A percentile compares a stretch with the other conserved stretches of the same genome.
These are phyloP conservation scores for Amphiura filiformis DNA, from an alignment of 35 echinoderm and acorn worm species.

Conservation along the genomic window DNA sequence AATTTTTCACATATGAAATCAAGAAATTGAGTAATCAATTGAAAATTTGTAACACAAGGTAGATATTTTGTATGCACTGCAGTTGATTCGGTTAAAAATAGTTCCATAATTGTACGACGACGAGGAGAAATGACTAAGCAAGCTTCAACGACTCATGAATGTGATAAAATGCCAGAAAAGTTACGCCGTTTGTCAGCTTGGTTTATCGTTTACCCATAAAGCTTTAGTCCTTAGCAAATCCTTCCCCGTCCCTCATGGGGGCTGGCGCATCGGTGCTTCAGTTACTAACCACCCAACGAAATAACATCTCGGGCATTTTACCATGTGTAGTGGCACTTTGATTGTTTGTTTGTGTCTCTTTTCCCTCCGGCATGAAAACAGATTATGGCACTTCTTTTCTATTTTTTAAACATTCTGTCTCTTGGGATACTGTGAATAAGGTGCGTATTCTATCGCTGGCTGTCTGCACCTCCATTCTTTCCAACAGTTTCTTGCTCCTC, in stretches of 20 bases:
- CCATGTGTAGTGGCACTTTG: neutral
- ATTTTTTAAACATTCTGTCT: neutral
- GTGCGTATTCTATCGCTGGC: neutral
- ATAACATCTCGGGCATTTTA: neutral
- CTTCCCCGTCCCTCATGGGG: neutral
- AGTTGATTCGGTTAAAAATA: too few relatives aligned
- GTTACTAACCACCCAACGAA: neutral
- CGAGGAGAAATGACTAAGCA: too few relatives aligned
- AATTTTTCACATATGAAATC: too few relatives aligned
- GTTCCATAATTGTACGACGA: too few relatives aligned
- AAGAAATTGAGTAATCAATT: too few relatives aligned
- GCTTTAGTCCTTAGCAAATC: neutral
- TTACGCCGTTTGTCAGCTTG: neutral
- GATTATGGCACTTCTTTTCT: slow-evolving; percentile 12
- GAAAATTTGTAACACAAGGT: too few relatives aligned
- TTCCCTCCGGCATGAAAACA: neutral
- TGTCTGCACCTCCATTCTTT: neutral
- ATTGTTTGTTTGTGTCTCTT: neutral
- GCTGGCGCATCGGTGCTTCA: neutral
- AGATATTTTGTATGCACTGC: too few relatives aligned
- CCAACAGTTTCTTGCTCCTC: neutral
- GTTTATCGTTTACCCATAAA: neutral
- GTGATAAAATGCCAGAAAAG: too few relatives aligned
- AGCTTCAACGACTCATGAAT: too few relatives aligned
- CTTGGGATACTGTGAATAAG: neutral